These are phyloP conservation scores for Leptinotarsa peninsularis DNA, from an alignment of 2,888 invertebrate species.

Conservation along the genomic window DNA sequence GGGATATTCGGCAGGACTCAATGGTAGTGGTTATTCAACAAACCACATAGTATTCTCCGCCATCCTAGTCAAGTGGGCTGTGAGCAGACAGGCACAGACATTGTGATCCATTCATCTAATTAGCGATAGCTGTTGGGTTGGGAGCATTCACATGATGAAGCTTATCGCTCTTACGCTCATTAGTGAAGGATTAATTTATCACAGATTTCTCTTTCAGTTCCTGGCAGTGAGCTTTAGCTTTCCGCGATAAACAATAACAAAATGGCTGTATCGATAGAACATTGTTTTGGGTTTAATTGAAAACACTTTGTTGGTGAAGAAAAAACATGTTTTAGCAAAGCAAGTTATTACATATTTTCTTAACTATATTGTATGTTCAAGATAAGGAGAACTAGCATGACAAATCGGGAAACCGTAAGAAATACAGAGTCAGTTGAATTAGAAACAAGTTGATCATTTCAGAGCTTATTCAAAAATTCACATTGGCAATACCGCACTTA, in stretches of 20 bases:
- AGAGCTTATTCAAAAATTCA: too few relatives aligned
- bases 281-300: background rate
- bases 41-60: constrained; percentile 62
- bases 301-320: background rate
- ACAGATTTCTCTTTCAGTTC: constrained; percentile 53
- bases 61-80: constrained; percentile 62
- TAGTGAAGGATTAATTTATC: constrained; percentile 67
- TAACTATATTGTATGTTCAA: background rate
- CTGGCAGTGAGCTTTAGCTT: constrained; percentile 34
- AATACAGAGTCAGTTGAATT: too few relatives aligned
- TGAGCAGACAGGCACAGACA: constrained; percentile 53
- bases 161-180: constrained; percentile 68
- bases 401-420: too few relatives aligned
- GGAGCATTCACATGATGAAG: constrained; percentile 65
- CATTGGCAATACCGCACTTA: too few relatives aligned
- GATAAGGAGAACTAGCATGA: too few relatives aligned
- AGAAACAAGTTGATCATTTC: too few relatives aligned
- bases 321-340: background rate
- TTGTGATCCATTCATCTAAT: constrained; percentile 67
- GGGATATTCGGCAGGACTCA: constrained; percentile 54
- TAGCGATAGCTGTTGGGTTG: constrained; percentile 65
- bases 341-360: background rate
- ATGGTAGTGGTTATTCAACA: constrained; percentile 63
- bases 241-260: constrained; percentile 44
- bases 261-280: constrained; percentile 33